Base-by-base conservation (phyloP, 2,888 invertebrate species). In the Choristoneura rosaceana region DNA sequence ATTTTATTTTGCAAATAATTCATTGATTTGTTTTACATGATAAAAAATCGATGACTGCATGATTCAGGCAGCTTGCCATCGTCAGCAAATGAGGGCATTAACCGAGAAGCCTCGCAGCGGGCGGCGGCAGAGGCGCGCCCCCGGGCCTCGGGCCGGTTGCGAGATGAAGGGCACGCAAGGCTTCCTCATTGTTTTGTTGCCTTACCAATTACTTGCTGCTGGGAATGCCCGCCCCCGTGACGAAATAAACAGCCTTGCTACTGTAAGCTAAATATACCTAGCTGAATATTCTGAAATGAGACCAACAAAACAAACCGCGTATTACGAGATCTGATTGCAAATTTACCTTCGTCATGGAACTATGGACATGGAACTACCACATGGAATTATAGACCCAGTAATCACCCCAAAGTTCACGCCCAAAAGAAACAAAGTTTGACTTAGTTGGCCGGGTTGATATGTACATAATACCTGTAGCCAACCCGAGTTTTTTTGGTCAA, bases 31-130 rank as follows among this genome's bases (percentile, higher is more conserved):
- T 15, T 45, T 68, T n/a, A 60, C 17, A 4, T 61, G 41, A 69
- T 61, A 41, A 52, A 47, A 68, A 8, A 59, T n/a, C n/a, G n/a
- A 62, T 58, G 47, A 9, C 67, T 62, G 67, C 47, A 47, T 17
- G 62, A 67, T 71, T 71, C 60, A 60, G 41, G 45, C 10, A 52
- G 34, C 33, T 41, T 64, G 58, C n/a, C 38, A 25, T n/a, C 47
- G 59, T 63, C 34, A 15, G 15, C 15, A 8, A 45, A 34, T 38
- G 14, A 58, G 71, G 67, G 67, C 71, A 68, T 58, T 67, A 67
- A 58, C 71, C 67, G 55, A 41, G 67, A 67, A 61, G 55, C 61
- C 45, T 17, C 38, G 64, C 17, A 8, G 34, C 38, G 12, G 3
- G 64, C 17, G 9, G 34, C 38, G 12, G 3, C 55, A 33, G 7